Conservation (phyloP, 2,888 invertebrate species). For the Dimorphilus gyrociliatus region DNA sequence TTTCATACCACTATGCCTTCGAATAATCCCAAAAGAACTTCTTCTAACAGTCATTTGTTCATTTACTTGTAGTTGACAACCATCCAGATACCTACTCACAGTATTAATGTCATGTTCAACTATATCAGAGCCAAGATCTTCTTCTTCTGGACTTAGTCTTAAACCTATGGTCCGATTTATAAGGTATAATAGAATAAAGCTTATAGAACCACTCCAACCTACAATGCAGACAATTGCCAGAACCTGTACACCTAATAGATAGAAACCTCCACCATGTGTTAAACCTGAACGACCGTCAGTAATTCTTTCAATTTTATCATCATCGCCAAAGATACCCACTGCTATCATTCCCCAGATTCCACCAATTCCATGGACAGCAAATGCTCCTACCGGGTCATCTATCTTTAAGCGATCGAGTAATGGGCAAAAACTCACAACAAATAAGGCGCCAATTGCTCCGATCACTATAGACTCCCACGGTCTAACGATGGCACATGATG, state of each 20-base stretch:
- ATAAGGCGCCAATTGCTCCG: constrained; percentile 51
- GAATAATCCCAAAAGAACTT: no score
- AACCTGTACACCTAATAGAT: constrained; percentile 64
- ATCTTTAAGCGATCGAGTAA: constrained; percentile 59
- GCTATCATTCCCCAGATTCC: constrained; percentile 53
- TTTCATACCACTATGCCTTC: no score
- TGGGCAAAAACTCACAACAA: constrained; percentile 55
- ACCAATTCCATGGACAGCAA: constrained; percentile 43
- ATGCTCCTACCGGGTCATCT: constrained; percentile 81
- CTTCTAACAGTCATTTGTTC: no score
- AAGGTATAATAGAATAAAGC: constrained; percentile 39
- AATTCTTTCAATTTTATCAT: constrained; percentile 56
- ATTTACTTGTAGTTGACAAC: no score
- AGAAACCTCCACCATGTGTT: constrained; percentile 62
- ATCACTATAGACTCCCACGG: constrained; percentile 20
- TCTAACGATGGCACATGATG: constrained; percentile 17
- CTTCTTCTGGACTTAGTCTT: constrained; percentile 67
- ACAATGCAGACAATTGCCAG: constrained; percentile 54
- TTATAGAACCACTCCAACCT: constrained; percentile 56
- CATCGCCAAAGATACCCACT: constrained; percentile 72
- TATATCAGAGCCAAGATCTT: constrained; percentile 71
- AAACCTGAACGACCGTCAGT: constrained; percentile 45
- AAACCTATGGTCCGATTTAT: constrained; percentile 36
- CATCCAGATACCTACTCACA: no score
- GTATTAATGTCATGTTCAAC: constrained; percentile 73